These are phyloP conservation scores for Darevskia nairensis DNA, from an alignment of 2,797 vertebrate genomes.

Conservation along the genomic window DNA sequence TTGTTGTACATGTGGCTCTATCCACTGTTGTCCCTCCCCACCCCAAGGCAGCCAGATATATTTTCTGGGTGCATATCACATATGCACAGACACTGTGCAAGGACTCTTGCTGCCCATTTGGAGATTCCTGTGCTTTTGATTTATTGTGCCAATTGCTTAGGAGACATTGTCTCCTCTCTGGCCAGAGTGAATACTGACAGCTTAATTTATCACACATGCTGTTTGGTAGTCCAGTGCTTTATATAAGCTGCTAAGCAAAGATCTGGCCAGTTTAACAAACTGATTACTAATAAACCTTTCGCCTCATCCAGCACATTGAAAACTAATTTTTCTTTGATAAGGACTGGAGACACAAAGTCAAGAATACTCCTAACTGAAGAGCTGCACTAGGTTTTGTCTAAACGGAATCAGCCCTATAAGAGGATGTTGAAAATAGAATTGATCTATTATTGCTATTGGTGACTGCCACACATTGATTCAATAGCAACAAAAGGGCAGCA, in stretches of 20 bases:
- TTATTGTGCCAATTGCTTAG: constrained; percentile 56
- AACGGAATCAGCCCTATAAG: not conserved
- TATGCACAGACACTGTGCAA: not conserved
- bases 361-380: not conserved
- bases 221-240: constrained; percentile 57
- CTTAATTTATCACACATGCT: constrained; percentile 59
- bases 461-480: not conserved
- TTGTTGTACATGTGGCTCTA: not conserved
- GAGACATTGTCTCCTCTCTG: constrained; percentile 63
- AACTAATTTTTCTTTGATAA: not conserved
- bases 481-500: not conserved
- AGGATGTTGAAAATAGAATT: not conserved
- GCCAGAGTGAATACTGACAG: constrained; percentile 53
- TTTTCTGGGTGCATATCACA: too few species aligned
- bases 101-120: constrained; percentile 34
- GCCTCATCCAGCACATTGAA: not conserved
- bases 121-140: constrained; percentile 63
- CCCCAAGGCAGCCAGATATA: not conserved
- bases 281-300: constrained; percentile 37
- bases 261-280: constrained; percentile 21
- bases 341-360: not conserved
- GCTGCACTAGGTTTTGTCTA: not conserved
- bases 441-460: not conserved
- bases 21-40: not conserved
- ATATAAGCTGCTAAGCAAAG: constrained; percentile 69